Conservation (phyloP, 2,888 invertebrate species). For the Hartigia nigra region DNA sequence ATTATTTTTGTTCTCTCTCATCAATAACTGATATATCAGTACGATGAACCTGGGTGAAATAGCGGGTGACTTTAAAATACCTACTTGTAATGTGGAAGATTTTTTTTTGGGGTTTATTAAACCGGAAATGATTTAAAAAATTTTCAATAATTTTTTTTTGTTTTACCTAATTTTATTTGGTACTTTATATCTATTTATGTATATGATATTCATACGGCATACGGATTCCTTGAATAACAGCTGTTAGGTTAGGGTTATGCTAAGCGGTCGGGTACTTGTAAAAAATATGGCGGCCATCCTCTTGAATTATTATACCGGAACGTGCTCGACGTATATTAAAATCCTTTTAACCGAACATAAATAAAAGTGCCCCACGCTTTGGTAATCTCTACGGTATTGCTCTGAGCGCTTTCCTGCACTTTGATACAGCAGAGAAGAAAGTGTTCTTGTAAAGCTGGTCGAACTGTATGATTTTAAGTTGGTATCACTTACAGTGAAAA, state of each 20-base stretch:
- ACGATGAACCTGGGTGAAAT: background rate
- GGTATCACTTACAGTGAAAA: background rate
- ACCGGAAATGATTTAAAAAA: background rate
- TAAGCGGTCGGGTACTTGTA: slow-evolving; percentile 4
- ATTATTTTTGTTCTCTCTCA: background rate
- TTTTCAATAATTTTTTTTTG: background rate
- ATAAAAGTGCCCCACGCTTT: slow-evolving; percentile 44
- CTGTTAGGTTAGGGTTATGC: background rate
- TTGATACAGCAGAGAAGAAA: slow-evolving; percentile 11
- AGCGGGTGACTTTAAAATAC: background rate
- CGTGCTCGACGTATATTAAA: slow-evolving; percentile 51
- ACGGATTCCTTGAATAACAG: background rate
- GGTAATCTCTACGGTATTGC: slow-evolving; percentile 50
- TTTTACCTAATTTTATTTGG: background rate
- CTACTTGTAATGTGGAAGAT: background rate
- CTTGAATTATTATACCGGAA: slow-evolving; percentile 47
- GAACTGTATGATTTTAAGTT: background rate
- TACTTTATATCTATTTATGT: background rate
- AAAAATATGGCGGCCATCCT: slow-evolving; percentile 44
- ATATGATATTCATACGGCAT: background rate
- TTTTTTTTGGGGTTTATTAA: background rate
- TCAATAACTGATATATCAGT: background rate
- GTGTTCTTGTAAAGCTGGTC: background rate
- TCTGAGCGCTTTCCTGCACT: slow-evolving; percentile 7
- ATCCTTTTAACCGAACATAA: slow-evolving; percentile 58